Percentiles rank a stretch among this genome's conserved stretches.
Conservation (phyloP, 1,140 invertebrate genomes). For the Conopomorpha cramerella region DNA sequence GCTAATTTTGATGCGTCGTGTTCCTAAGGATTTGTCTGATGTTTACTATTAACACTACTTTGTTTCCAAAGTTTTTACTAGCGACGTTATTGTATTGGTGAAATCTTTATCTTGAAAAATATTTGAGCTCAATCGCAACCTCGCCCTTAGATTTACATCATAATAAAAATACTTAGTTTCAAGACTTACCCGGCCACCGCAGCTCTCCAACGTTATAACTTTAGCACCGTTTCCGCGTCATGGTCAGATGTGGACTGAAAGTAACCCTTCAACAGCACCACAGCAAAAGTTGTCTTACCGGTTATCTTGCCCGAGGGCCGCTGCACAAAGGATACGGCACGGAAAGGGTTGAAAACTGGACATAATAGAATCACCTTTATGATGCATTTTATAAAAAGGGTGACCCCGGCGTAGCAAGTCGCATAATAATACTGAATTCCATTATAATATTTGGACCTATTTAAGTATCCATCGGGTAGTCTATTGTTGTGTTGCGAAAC, state of each 20-base stretch:
- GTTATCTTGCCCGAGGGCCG: slow-evolving; percentile 43
- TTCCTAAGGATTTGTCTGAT: too few relatives aligned
- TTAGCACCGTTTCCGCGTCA: slow-evolving; percentile 6
- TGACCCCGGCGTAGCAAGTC: slow-evolving; percentile 6
- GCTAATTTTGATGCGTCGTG: too few relatives aligned
- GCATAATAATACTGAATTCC: slow-evolving; percentile 38
- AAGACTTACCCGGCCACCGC: too few relatives aligned
- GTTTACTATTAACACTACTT: too few relatives aligned
- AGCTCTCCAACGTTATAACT: background rate
- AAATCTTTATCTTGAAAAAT: too few relatives aligned
- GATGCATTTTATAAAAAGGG: slow-evolving; percentile 18
- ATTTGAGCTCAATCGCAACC: too few relatives aligned
- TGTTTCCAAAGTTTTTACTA: background rate
- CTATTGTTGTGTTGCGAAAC: slow-evolving; percentile 46
- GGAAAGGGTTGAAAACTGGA: slow-evolving; percentile 35
- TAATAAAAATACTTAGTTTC: too few relatives aligned
- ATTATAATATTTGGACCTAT: slow-evolving; percentile 60
- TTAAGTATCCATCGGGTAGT: slow-evolving; percentile 50
- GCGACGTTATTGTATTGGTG: slow-evolving; percentile 1
- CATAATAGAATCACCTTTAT: slow-evolving; percentile 43
- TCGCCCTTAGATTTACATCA: too few relatives aligned
- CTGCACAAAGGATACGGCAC: slow-evolving; percentile 27
- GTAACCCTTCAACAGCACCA: slow-evolving; percentile 27
- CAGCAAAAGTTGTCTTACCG: slow-evolving; percentile 55
- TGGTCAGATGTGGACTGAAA: slow-evolving; percentile 43